Conservation (phyloP, 2,113 vertebrate species). For the Fulmarus glacialis region DNA sequence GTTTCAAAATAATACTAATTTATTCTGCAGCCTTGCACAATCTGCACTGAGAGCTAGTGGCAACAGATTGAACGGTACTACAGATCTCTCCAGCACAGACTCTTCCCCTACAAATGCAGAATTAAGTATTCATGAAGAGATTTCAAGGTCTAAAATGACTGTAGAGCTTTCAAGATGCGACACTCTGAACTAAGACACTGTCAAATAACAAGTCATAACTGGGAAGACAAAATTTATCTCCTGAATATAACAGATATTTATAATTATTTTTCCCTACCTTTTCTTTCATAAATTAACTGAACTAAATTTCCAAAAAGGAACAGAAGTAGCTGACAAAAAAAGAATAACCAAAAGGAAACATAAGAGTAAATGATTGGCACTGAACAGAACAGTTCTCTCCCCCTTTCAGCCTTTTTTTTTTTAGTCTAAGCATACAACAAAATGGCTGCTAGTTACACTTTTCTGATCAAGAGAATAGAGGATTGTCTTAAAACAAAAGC, state of each 20-base stretch:
- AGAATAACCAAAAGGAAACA: not conserved
- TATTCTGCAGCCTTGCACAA: constrained; percentile 16
- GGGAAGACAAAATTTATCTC: constrained; percentile 7
- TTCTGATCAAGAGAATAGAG: not conserved
- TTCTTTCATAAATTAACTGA: not conserved
- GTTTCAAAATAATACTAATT: constrained; percentile 47
- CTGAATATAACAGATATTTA: not conserved
- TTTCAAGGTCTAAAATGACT: constrained; percentile 58
- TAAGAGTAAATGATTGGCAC: not conserved
- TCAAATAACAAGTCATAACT: constrained; percentile 24
- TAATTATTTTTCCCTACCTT: not conserved
- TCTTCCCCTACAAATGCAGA: constrained; percentile 34
- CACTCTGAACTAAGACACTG: constrained; percentile 33
- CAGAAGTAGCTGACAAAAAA: not conserved
- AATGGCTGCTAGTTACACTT: not conserved
- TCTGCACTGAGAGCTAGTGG: constrained; percentile 10
- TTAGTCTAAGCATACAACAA: not conserved
- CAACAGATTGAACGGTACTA: constrained; percentile 29
- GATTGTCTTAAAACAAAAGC: not conserved
- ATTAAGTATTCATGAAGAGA: constrained; percentile 60
- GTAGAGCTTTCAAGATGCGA: constrained; percentile 42
- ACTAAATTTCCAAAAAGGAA: not conserved
- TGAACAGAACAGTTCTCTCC: not conserved
- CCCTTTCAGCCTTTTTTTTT: not conserved
- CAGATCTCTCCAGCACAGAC: constrained; percentile 28